Conservation (phyloP, 2,888 invertebrate species). For the Lycocerus yunnanus region DNA sequence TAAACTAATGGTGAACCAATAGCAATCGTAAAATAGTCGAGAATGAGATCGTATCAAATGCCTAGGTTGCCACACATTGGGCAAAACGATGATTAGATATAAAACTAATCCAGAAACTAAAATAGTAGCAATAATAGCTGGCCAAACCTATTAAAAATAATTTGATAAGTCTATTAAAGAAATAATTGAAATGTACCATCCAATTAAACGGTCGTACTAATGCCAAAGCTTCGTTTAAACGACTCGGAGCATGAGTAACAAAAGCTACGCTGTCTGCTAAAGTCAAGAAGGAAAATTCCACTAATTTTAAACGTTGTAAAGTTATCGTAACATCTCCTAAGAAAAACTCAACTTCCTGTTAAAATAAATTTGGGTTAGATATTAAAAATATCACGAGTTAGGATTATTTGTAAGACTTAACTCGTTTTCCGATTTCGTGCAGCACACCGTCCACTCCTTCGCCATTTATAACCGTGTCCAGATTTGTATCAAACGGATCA, state of each 20-base stretch:
- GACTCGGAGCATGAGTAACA: constrained; percentile 74
- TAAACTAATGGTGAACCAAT: constrained; percentile 74
- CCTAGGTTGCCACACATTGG: constrained; percentile 61
- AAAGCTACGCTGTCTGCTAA: constrained; percentile 79
- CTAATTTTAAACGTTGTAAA: constrained; percentile 71
- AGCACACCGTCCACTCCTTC: constrained; percentile 73
- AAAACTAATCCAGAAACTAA: constrained; percentile 71
- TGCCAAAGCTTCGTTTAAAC: constrained; percentile 74
- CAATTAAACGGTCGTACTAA: constrained; percentile 74
- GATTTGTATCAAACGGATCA: constrained; percentile 74
- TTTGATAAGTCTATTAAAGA: background rate
- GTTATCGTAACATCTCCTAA: constrained; percentile 77
- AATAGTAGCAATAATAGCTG: constrained; percentile 67
- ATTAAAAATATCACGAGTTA: background rate
- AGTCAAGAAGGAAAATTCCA: constrained; percentile 77
- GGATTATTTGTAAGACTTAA: constrained; percentile 41
- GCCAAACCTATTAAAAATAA: constrained; percentile 65
- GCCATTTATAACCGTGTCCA: constrained; percentile 67
- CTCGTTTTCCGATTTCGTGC: constrained; percentile 71
- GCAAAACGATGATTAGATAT: constrained; percentile 69
- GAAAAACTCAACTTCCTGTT: constrained; percentile 71
- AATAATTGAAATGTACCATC: constrained; percentile 58
- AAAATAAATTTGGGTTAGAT: constrained; percentile 14
- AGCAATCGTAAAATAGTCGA: constrained; percentile 63
- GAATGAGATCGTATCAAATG: constrained; percentile 48